Evolutionary conservation across 1,140 invertebrate genomes (phyloP).

Genomic region (Campoletis sonorensis): DNA sequence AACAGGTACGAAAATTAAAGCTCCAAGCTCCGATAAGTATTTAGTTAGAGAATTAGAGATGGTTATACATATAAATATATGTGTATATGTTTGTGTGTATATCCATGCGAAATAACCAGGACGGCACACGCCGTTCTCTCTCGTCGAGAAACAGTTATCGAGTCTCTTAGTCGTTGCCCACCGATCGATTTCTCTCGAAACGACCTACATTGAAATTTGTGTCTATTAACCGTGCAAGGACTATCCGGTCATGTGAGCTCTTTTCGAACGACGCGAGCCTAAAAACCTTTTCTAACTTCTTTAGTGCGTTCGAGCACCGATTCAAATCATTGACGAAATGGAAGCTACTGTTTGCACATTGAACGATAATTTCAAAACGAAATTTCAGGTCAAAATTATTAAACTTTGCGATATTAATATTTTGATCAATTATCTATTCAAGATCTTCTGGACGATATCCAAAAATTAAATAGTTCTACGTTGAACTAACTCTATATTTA

Average conservation of each 20-base stretch:
- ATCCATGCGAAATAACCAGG: conserved; percentile 20
- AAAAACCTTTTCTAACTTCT: not conserved
- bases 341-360: no score
- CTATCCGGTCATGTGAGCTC: conserved; percentile 7
- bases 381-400: no score
- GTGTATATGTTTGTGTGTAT: not conserved
- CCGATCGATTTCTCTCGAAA: conserved; percentile 59
- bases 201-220: conserved; percentile 61
- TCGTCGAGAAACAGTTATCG: conserved; percentile 57
- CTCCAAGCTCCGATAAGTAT: no score
- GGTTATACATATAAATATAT: no score
- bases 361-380: no score
- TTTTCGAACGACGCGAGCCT: not conserved
- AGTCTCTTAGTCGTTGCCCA: conserved; percentile 30
- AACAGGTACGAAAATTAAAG: no score
- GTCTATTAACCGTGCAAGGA: conserved; percentile 56
- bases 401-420: no score
- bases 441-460: no score
- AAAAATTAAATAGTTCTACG: no score
- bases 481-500: no score
- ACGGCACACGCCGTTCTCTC: conserved; percentile 46
- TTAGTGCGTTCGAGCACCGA: not conserved
- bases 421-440: no score
- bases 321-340: not conserved
- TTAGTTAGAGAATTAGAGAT: no score